Conservation (phyloP, 2,888 invertebrate species). For the Epistrophella euchroma region DNA sequence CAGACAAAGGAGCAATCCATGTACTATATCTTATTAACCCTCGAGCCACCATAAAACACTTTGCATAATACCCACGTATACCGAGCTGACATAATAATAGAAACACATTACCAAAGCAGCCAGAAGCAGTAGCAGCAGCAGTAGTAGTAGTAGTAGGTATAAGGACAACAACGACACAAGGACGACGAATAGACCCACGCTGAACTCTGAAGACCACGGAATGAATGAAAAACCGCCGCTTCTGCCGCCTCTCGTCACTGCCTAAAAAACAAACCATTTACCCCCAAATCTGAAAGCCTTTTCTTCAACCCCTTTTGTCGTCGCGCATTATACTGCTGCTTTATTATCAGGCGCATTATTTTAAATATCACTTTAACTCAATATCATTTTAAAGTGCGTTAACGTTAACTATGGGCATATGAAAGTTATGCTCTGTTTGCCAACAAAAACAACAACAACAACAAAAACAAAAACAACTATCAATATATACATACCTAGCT, state of each 20-base stretch:
- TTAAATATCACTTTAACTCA: constrained; percentile 60
- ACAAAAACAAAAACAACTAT: constrained; percentile 54
- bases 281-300: constrained; percentile 36
- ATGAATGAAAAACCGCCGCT: constrained; percentile 56
- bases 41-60: constrained; percentile 77
- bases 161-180: constrained; percentile 42
- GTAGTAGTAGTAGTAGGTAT: background rate
- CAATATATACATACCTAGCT: constrained; percentile 19
- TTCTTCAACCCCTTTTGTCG: constrained; percentile 72
- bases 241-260: constrained; percentile 4
- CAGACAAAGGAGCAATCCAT: constrained; percentile 76
- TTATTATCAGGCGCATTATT: constrained; percentile 69
- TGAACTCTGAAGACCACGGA: constrained; percentile 48
- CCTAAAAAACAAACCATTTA: constrained; percentile 56
- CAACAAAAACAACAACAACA: constrained; percentile 26
- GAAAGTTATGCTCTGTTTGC: constrained; percentile 22
- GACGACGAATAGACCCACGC: constrained; percentile 53
- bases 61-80: constrained; percentile 77
- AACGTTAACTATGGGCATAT: constrained; percentile 48
- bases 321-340: constrained; percentile 74
- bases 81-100: constrained; percentile 76
- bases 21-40: constrained; percentile 76
- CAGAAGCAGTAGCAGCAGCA: constrained; percentile 48
- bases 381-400: constrained; percentile 74
- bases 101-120: constrained; percentile 75